A percentile compares a stretch with the other conserved stretches of the same genome.
Conservation (phyloP, 2,113 vertebrate genomes). For the Gymnobelideus leadbeateri region DNA sequence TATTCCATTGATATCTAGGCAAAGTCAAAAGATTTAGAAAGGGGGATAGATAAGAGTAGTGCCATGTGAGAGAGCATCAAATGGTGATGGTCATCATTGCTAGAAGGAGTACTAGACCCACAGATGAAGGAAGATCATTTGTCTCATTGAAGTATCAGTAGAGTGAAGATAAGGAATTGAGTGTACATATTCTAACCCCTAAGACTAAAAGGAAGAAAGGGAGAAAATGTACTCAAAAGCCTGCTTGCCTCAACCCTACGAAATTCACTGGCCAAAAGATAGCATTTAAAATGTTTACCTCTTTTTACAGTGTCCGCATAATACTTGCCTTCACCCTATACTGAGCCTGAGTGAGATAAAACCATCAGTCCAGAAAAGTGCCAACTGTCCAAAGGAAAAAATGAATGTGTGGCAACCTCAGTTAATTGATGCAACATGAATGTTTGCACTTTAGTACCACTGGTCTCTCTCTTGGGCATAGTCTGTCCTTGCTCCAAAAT, state of each 20-base stretch:
- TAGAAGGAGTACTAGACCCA: neutral
- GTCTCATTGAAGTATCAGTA: neutral
- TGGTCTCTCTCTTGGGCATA: neutral
- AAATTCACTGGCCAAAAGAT: constrained; percentile 49
- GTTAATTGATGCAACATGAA: constrained; percentile 40
- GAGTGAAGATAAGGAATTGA: neutral
- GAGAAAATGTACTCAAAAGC: constrained; percentile 40
- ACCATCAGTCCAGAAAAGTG: constrained; percentile 72
- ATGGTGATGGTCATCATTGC: neutral
- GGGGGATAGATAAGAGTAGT: neutral
- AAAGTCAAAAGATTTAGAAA: neutral
- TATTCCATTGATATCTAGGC: neutral
- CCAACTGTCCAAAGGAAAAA: constrained; percentile 70
- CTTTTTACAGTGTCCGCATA: constrained; percentile 44
- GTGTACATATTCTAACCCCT: constrained; percentile 34
- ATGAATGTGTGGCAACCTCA: constrained; percentile 40
- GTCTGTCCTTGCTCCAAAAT: constrained; percentile 7
- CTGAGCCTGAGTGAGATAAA: constrained; percentile 57
- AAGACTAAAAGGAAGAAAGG: neutral
- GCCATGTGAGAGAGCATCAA: neutral
- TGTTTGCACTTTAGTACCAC: neutral
- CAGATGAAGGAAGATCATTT: neutral
- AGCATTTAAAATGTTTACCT: constrained; percentile 67
- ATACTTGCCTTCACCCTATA: constrained; percentile 58
- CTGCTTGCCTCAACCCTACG: constrained; percentile 60